Percentiles rank a stretch among this genome's conserved stretches.
Evolutionary conservation across 2,888 invertebrate genomes (phyloP).

Genomic region (Thecophora atra): DNA sequence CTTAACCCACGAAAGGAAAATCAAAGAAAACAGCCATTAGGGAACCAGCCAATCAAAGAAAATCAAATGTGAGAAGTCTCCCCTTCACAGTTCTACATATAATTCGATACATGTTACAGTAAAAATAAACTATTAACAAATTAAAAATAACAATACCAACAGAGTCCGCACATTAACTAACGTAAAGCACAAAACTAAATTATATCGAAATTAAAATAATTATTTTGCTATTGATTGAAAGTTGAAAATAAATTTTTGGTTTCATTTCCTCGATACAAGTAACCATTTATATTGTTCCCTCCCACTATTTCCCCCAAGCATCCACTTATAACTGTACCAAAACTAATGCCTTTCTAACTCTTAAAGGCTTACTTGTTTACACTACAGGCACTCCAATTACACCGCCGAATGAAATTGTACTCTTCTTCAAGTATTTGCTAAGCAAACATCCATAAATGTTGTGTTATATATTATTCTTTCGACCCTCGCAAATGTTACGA

Average conservation of each 20-base stretch:
- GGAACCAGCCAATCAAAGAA: constrained; percentile 24
- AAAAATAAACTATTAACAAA: background rate
- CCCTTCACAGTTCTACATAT: constrained; percentile 82
- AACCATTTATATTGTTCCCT: background rate
- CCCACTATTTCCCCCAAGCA: background rate
- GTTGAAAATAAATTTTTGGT: constrained; percentile 45
- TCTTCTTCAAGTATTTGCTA: too few relatives aligned
- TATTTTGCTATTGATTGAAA: constrained; percentile 20
- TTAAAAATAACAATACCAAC: background rate
- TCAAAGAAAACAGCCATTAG: constrained; percentile 21
- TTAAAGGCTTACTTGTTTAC: constrained; percentile 5
- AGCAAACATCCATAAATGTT: too few relatives aligned
- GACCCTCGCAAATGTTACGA: too few relatives aligned
- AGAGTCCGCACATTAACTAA: constrained; percentile 9
- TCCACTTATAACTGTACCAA: background rate
- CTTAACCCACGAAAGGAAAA: constrained; percentile 31
- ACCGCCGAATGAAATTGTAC: background rate
- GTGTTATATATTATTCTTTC: too few relatives aligned
- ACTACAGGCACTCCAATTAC: constrained; percentile 2
- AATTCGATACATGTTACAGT: constrained; percentile 40
- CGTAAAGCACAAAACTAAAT: background rate
- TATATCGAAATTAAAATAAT: constrained; percentile 7
- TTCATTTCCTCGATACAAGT: background rate
- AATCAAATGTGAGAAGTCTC: constrained; percentile 71
- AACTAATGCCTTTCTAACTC: background rate